Evolutionary conservation across 1,140 invertebrate genomes (phyloP).

Genomic region (Panagrolaimus sp.): DNA sequence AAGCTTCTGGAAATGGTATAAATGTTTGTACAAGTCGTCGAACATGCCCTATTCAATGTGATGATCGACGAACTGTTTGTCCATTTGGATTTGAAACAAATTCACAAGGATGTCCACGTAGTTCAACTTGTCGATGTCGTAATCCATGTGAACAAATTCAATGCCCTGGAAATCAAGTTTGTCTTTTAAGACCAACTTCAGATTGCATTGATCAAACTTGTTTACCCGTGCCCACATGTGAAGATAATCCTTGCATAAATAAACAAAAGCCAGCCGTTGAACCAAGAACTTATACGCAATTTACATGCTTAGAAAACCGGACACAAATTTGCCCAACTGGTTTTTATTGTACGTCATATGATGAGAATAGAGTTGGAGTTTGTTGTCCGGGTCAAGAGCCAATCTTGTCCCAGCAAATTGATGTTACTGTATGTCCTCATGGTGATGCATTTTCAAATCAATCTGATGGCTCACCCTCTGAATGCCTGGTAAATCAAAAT

Average conservation of each 20-base stretch:
- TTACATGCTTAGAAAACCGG: constrained; percentile 34
- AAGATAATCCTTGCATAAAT: constrained; percentile 37
- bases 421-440: constrained; percentile 32
- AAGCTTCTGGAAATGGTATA: constrained; percentile 20
- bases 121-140: constrained; percentile 44
- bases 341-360: constrained; percentile 39
- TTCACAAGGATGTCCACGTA: constrained; percentile 44
- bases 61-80: constrained; percentile 28
- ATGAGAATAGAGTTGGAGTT: constrained; percentile 35
- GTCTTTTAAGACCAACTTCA: constrained; percentile 33
- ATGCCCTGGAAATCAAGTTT: constrained; percentile 39
- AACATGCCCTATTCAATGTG: constrained; percentile 39
- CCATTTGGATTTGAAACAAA: constrained; percentile 49
- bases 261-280: constrained; percentile 37
- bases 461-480: constrained; percentile 22
- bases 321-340: constrained; percentile 33
- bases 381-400: constrained; percentile 40
- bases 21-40: constrained; percentile 21
- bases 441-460: constrained; percentile 36
- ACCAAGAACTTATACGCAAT: constrained; percentile 34
- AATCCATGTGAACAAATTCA: constrained; percentile 48
- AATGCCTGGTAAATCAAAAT: constrained; percentile 35
- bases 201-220: constrained; percentile 24
- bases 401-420: constrained; percentile 26
- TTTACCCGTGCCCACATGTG: constrained; percentile 47